Conservation (phyloP, 37 sponge, comb jelly and placozoan species). For the Spongilla lacustris region DNA sequence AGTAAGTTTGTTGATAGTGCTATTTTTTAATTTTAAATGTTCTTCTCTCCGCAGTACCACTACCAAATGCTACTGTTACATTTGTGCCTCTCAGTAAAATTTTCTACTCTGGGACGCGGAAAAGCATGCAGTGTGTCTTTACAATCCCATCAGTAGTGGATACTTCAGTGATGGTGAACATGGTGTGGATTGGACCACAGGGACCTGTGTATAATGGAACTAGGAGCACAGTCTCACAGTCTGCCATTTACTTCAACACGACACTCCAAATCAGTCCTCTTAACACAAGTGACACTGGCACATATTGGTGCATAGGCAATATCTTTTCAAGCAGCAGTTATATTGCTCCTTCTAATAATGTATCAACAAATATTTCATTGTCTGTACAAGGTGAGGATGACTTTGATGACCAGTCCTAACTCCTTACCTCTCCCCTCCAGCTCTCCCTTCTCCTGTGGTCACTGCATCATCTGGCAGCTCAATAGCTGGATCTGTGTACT, state of each 20-base stretch:
- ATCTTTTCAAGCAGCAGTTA: background rate
- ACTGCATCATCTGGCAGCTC: background rate
- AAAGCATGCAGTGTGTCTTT: background rate
- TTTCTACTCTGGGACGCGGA: background rate
- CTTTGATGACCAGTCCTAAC: background rate
- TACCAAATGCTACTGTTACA: background rate
- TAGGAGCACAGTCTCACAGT: background rate
- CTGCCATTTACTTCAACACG: background rate
- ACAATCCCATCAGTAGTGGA: background rate
- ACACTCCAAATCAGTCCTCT: background rate
- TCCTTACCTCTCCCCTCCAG: background rate
- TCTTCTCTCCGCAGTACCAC: background rate
- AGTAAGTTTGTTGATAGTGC: conserved; percentile 14
- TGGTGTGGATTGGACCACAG: background rate
- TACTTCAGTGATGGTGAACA: background rate
- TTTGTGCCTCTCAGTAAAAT: background rate
- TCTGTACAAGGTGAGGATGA: background rate
- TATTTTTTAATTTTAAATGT: background rate
- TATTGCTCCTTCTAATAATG: background rate
- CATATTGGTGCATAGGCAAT: background rate
- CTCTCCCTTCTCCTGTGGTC: background rate
- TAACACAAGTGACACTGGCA: background rate
- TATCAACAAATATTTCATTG: background rate
- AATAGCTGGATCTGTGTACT: conserved; percentile 35
- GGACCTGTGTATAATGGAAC: background rate